A percentile compares a stretch with the other conserved stretches of the same genome.
phyloP scores from a whole-genome alignment of 2,888 invertebrate species.

The Melanostoma mellinum region DNA sequence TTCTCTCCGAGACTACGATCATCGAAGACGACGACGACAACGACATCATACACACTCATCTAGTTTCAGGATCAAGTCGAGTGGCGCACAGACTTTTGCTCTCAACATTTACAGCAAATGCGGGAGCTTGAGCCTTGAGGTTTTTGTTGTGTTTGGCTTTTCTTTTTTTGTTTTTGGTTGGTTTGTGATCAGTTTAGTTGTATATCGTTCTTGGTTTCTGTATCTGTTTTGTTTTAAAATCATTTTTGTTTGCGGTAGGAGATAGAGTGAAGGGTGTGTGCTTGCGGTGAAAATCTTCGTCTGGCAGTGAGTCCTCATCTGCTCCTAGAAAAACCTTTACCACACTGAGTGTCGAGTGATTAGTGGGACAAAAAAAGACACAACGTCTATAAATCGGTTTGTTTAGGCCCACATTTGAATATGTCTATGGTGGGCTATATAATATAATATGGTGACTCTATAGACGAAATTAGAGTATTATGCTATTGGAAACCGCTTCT shows the following conservation, averaged over 20 bases:
- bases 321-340: slow-evolving; percentile 12
- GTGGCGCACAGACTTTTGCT: slow-evolving; percentile 41
- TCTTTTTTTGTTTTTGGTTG: not conserved
- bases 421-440: slow-evolving; percentile 35
- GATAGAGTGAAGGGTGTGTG: slow-evolving; percentile 51
- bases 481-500: slow-evolving; percentile 62
- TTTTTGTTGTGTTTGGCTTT: slow-evolving; percentile 31
- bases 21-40: slow-evolving; percentile 29
- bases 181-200: too few species aligned
- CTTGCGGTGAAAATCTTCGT: slow-evolving; percentile 60
- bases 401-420: slow-evolving; percentile 58
- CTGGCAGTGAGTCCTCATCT: slow-evolving; percentile 27
- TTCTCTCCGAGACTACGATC: not conserved
- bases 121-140: slow-evolving; percentile 69
- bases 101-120: slow-evolving; percentile 43
- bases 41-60: slow-evolving; percentile 50
- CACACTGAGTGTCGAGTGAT: slow-evolving; percentile 50
- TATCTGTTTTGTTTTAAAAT: slow-evolving; percentile 55
- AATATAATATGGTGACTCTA: not conserved
- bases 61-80: slow-evolving; percentile 70
- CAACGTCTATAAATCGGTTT: slow-evolving; percentile 52
- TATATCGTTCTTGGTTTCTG: slow-evolving; percentile 27
- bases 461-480: slow-evolving; percentile 23
- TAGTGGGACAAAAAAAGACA: slow-evolving; percentile 64
- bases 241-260: slow-evolving; percentile 35